These are phyloP conservation scores for Scytalopus superciliaris DNA, from an alignment of 2,113 vertebrate genomes.

Conservation along the genomic window DNA sequence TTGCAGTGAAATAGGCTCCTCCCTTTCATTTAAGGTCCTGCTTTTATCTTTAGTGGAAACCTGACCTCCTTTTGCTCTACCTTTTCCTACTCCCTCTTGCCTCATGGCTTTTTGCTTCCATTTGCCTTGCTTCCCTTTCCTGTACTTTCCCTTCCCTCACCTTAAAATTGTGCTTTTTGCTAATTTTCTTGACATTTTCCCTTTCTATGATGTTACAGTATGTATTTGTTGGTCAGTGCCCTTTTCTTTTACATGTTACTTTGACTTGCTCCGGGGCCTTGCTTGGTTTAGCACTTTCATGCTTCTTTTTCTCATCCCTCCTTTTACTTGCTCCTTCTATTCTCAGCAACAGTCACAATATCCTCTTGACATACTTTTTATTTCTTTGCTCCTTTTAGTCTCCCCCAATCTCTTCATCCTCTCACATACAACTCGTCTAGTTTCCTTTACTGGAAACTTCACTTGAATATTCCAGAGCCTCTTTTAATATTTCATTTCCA, in stretches of 20 bases:
- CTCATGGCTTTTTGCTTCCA: background rate
- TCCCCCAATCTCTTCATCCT: background rate
- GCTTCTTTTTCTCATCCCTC: background rate
- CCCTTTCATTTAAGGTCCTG: background rate
- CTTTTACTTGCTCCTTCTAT: background rate
- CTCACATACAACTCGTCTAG: background rate
- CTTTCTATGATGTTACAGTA: background rate
- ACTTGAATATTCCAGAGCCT: slow-evolving; percentile 5
- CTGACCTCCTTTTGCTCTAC: background rate
- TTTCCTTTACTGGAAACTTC: background rate
- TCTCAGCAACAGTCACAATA: background rate
- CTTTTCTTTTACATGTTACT: background rate
- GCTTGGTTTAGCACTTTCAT: background rate
- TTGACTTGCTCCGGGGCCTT: background rate
- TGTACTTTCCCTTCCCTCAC: background rate
- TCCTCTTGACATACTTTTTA: background rate
- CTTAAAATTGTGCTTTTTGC: background rate
- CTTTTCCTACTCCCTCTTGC: background rate
- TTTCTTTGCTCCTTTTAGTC: background rate
- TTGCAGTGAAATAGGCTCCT: background rate
- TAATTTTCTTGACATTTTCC: background rate
- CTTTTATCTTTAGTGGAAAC: background rate
- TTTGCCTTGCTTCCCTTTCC: background rate
- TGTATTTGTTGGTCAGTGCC: background rate
- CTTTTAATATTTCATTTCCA: slow-evolving; percentile 50